Evolutionary conservation across 2,888 invertebrate genomes (phyloP).

Genomic region (Steinernema carpocapsae): DNA sequence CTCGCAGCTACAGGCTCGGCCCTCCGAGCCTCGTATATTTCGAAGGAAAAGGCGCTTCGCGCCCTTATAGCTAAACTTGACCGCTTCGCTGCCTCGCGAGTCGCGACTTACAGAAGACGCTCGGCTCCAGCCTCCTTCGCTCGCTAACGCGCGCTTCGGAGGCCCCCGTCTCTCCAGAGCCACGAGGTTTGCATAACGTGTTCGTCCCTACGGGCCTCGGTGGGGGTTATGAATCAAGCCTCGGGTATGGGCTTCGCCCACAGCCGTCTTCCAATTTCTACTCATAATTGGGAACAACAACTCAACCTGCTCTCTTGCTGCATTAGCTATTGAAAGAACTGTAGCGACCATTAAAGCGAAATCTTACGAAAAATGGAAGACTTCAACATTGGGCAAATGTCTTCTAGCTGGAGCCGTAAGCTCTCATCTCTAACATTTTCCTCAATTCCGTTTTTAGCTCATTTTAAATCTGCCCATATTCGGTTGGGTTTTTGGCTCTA

Average conservation of each 20-base stretch:
- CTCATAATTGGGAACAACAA: constrained; percentile 15
- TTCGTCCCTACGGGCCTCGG: no score
- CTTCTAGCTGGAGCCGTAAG: neutral
- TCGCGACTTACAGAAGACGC: no score
- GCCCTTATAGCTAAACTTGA: no score
- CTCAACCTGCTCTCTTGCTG: neutral
- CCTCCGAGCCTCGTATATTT: no score
- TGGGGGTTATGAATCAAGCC: no score
- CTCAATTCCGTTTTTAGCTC: neutral
- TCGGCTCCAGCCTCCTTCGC: neutral
- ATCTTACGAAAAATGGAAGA: constrained; percentile 3
- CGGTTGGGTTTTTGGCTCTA: neutral
- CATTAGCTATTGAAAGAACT: neutral
- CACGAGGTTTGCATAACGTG: no score
- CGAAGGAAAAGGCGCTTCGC: no score
- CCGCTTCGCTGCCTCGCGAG: no score
- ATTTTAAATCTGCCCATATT: neutral
- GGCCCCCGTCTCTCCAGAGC: no score
- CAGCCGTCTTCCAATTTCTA: neutral
- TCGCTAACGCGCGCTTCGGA: neutral
- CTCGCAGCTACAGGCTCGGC: no score
- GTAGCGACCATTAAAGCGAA: neutral
- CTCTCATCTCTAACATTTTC: no score
- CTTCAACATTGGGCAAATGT: no score
- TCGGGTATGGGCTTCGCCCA: neutral